Evolutionary conservation across 2,113 vertebrate species (phyloP), one percentile per base, ranked within the genome.

Genomic region (Taurulus bubalis): DNA sequence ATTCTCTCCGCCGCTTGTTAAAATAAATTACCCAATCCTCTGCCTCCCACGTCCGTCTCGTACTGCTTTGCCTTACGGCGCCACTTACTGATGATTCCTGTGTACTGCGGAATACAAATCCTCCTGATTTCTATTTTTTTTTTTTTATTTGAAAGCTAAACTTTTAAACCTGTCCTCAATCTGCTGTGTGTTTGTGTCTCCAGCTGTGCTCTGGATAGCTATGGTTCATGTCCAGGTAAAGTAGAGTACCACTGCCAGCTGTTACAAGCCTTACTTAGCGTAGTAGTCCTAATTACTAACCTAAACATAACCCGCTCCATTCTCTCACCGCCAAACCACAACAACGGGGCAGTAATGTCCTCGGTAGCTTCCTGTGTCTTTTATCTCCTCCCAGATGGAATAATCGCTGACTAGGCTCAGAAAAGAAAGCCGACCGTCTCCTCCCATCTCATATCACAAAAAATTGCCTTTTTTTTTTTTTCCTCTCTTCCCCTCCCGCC

Each of bases 181-280:
- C 66, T 82, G 34, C 79, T 91, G 83, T 95, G 83, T 95, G 84
- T 93, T 87, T 95, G 79, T 93, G 85, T 92, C 89, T 90, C 82
- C 89, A 95, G 94, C 92, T 89, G 89, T 92, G 90, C 93, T 94
- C 83, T 93, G 94, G 94, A 93, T 89, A 94, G 90, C 91, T 95
- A 84, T 93, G 92, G 88, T 82, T 94, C 93, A 73, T 84, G 87
- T 85, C 72, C 94, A 95, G 95, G 95, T 95, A 95, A 95, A 77
- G 66, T 78, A 71, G 66, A 90, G 86, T 32, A 45, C 56, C 63
- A 14, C 72, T 78, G 47, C 79, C 69, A 72, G 63, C 76, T 71
- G 38, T 77, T 42, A 14, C 7, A 26, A 83, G 60, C 47, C 53
- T 58, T 14, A 79, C 65, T 8, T 47, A 81, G 75, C 66, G 49